These are phyloP conservation scores for Druon quercuslanigerum DNA, from an alignment of 1,140 invertebrate species.

Conservation along the genomic window DNA sequence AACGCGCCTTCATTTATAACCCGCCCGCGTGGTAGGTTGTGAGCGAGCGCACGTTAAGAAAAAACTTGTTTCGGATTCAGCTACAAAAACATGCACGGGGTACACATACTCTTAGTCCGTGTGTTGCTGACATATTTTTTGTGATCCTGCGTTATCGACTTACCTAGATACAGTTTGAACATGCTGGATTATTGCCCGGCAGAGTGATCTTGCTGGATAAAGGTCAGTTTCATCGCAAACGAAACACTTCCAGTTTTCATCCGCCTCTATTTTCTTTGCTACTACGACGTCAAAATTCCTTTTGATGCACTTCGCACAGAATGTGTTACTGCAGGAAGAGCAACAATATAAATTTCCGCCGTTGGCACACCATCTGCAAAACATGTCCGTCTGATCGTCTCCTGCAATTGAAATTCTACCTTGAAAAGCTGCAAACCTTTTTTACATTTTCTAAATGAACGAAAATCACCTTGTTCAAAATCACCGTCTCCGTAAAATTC, in stretches of 20 bases:
- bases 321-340: slow-evolving; percentile 81
- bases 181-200: slow-evolving; percentile 78
- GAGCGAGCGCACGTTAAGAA: too few species aligned
- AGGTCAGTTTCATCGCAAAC: slow-evolving; percentile 84
- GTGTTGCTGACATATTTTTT: too few species aligned
- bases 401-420: slow-evolving; percentile 71
- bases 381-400: slow-evolving; percentile 91
- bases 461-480: slow-evolving; percentile 68
- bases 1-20: too few species aligned
- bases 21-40: too few species aligned
- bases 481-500: slow-evolving; percentile 83
- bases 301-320: slow-evolving; percentile 84
- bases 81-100: too few species aligned
- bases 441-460: not conserved
- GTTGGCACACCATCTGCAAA: slow-evolving; percentile 94
- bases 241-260: slow-evolving; percentile 90
- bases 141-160: not conserved
- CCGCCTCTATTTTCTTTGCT: slow-evolving; percentile 82
- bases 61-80: too few species aligned
- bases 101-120: too few species aligned
- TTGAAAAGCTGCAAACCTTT: not conserved
- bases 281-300: slow-evolving; percentile 85
- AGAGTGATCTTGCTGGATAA: slow-evolving; percentile 79
- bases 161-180: slow-evolving; percentile 68
- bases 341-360: slow-evolving; percentile 89